Conservation (phyloP, 2,113 vertebrate species). For the Amazona guildingii region DNA sequence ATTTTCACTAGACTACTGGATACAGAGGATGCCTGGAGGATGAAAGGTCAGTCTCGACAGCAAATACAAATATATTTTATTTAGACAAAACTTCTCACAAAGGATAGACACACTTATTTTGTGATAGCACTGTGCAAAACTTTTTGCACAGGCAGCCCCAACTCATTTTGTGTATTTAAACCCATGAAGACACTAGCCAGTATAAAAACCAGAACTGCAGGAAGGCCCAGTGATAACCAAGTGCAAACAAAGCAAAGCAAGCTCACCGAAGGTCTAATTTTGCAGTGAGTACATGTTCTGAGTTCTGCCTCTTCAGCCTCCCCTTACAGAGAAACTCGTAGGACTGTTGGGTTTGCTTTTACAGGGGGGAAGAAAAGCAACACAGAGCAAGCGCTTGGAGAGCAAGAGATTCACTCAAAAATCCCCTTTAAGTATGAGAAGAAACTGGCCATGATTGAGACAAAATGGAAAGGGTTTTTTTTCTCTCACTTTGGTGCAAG, state of each 20-base stretch:
- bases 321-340: neutral
- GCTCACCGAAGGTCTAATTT: conserved; percentile 5
- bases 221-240: conserved; percentile 25
- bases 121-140: conserved; percentile 36
- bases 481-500: conserved; percentile 80
- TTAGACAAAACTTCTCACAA: conserved; percentile 59
- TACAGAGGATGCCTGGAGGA: conserved; percentile 49
- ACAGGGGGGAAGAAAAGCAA: neutral
- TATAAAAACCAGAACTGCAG: conserved; percentile 47
- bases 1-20: conserved; percentile 49
- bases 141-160: neutral
- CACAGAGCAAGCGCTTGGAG: neutral
- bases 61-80: conserved; percentile 72
- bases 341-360: neutral
- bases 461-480: conserved; percentile 28
- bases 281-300: neutral
- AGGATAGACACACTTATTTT: conserved; percentile 18
- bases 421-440: neutral
- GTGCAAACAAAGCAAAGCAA: conserved; percentile 56
- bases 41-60: conserved; percentile 50
- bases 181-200: conserved; percentile 42
- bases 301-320: neutral
- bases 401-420: conserved; percentile 24
- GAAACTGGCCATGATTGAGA: conserved; percentile 59
- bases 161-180: conserved; percentile 11